phyloP scores from a whole-genome alignment of 2,113 vertebrate species.

The Mastomys natalensis region DNA sequence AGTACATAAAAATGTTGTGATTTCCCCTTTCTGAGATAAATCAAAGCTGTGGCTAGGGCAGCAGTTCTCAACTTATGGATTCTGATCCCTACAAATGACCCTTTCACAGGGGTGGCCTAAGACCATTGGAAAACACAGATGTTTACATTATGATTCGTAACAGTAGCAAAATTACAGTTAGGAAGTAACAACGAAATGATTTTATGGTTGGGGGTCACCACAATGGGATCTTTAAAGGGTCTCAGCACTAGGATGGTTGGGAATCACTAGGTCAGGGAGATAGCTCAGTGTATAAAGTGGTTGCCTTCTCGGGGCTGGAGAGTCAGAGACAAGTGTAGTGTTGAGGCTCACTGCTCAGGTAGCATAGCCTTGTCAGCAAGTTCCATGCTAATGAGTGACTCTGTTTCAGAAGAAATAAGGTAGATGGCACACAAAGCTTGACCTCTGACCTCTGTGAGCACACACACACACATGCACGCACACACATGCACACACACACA shows the following conservation, averaged over 20 bases:
- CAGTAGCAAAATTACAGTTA: background rate
- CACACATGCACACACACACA: rapidly evolving
- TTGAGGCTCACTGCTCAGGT: background rate
- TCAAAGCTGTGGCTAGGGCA: background rate
- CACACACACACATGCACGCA: rapidly evolving
- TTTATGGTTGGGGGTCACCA: background rate
- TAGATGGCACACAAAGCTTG: background rate
- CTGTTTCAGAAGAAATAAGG: background rate
- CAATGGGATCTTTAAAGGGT: background rate
- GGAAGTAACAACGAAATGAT: background rate
- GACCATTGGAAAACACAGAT: background rate
- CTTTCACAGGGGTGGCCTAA: background rate
- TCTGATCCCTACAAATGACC: background rate
- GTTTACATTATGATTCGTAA: background rate
- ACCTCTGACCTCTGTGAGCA: background rate
- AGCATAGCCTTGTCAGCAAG: background rate
- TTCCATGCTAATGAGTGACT: background rate
- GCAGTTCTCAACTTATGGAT: background rate
- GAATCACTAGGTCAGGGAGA: too few species aligned
- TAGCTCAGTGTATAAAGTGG: background rate
- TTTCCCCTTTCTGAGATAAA: background rate
- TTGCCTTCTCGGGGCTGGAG: background rate
- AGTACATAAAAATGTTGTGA: background rate
- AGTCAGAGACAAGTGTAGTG: background rate
- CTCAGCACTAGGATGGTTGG: background rate